Evolutionary conservation across 2,888 invertebrate species (phyloP), one percentile per base, ranked within the genome.

Genomic region (Ormyrus pomaceus): DNA sequence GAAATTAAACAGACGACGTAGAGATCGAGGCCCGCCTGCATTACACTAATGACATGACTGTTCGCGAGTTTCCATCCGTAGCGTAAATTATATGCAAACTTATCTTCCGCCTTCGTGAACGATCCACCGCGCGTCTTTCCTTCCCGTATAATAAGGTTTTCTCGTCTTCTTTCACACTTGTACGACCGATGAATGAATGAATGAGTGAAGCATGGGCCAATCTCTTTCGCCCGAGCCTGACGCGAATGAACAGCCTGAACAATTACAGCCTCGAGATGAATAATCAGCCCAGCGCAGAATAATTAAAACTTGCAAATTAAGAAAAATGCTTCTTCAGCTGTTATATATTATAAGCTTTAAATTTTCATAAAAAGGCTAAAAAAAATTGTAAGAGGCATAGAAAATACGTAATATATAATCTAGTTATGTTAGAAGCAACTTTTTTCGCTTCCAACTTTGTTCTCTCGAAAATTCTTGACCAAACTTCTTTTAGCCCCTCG

Each of bases 41-140:
- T 76, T 69, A 69, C 76, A 53, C 69, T 76, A 76, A 76, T 69
- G 76, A 69, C 76, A 76, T n/a, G 61, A 61, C 76, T 55, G 61
- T 76, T 69, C 61, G 55, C 13, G 59, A 76, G 53, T 13, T 68
- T 68, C 68, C 50, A 10, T 9, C 72, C 55, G 58, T 65, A 45
- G 58, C 65, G 74, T 50, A 75, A 75, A 75, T 75, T 68, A 75
- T 75, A 75, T 68, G 75, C 65, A 75, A 75, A 75, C 75, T 75
- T 75, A 59, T 73, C 73, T 55, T 64, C n/a, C 53, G 13, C n/a
- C 19, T 8, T 5, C 13, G 48, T 34, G 34, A 34, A 34, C 13
- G n/a, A n/a, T 7, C 59, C 13, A 19, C 59, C 19, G 59, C 19
- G 10, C 19, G 19, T 13, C 59, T 51, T 48, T 19, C 11, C 9